Conservation (phyloP, 2,113 vertebrate species). For the Cyprinodon brontotheroides region DNA sequence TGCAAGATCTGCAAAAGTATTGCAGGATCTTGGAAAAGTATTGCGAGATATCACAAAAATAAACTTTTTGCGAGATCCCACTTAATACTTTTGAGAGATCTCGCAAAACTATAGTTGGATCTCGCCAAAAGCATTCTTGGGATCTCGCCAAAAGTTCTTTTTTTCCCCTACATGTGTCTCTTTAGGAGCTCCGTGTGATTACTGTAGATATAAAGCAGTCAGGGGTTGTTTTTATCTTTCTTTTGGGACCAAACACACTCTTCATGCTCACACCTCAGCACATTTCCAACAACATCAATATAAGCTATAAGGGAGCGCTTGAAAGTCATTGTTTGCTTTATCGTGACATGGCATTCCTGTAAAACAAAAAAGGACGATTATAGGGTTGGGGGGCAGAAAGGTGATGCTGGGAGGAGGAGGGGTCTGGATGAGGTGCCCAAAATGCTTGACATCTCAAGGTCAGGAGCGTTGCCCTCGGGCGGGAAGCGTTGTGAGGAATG, state of each 20-base stretch:
- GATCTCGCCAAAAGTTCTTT: too few species aligned
- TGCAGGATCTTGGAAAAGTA: too few species aligned
- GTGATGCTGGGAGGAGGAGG: slow-evolving; percentile 34
- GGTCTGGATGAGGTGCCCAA: slow-evolving; percentile 33
- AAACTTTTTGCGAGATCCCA: too few species aligned
- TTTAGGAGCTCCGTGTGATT: too few species aligned
- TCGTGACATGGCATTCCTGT: slow-evolving; percentile 46
- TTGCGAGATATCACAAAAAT: too few species aligned
- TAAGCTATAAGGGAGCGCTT: slow-evolving; percentile 41
- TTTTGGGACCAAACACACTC: slow-evolving; percentile 35
- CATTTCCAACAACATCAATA: slow-evolving; percentile 19
- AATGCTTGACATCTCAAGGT: slow-evolving; percentile 66
- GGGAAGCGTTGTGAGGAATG: slow-evolving; percentile 60
- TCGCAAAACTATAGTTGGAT: too few species aligned
- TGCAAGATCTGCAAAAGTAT: too few species aligned
- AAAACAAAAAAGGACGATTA: slow-evolving; percentile 49
- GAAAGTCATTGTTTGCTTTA: slow-evolving; percentile 33
- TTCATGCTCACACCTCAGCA: slow-evolving; percentile 28
- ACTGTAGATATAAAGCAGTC: neutral
- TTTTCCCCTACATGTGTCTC: too few species aligned
- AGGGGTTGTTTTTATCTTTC: slow-evolving; percentile 50
- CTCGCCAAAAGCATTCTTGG: too few species aligned
- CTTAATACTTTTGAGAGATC: too few species aligned
- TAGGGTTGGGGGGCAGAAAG: slow-evolving; percentile 31
- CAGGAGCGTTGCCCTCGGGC: slow-evolving; percentile 64